Percentiles rank a stretch among this genome's conserved stretches.
Evolutionary conservation across 2,113 vertebrate genomes (phyloP).

Genomic region (Chaenogobius annularis): DNA sequence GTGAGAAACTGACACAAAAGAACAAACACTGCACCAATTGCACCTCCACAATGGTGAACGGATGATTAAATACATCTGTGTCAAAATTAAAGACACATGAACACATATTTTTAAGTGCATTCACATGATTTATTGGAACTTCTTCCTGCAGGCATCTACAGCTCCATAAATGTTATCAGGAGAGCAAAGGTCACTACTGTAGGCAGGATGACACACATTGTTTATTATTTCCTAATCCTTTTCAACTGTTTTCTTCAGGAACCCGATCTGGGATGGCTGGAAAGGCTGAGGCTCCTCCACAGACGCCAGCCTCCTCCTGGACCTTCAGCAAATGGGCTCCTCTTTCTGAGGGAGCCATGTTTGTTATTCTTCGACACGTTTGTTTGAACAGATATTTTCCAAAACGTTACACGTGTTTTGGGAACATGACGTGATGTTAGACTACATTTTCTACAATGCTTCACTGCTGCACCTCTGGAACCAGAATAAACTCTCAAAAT

Average conservation of each 20-base stretch:
- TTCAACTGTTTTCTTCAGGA: conserved; percentile 69
- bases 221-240: background rate
- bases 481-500: background rate
- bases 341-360: background rate
- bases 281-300: conserved; percentile 83
- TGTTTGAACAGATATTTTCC: background rate
- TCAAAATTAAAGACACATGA: too few relatives aligned
- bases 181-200: background rate
- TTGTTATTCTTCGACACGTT: background rate
- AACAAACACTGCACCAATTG: background rate
- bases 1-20: conserved; percentile 76
- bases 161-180: background rate
- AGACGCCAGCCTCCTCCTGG: conserved; percentile 25
- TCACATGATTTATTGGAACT: background rate
- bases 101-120: too few relatives aligned
- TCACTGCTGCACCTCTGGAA: background rate
- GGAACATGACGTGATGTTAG: background rate
- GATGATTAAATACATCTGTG: too few relatives aligned
- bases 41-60: background rate
- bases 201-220: background rate
- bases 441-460: background rate
- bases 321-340: too few relatives aligned
- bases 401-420: background rate
- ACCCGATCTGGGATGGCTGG: conserved; percentile 98
- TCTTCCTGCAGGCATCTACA: background rate